phyloP scores from a whole-genome alignment of 2,888 invertebrate genomes.

The Lithophane leautieri region DNA sequence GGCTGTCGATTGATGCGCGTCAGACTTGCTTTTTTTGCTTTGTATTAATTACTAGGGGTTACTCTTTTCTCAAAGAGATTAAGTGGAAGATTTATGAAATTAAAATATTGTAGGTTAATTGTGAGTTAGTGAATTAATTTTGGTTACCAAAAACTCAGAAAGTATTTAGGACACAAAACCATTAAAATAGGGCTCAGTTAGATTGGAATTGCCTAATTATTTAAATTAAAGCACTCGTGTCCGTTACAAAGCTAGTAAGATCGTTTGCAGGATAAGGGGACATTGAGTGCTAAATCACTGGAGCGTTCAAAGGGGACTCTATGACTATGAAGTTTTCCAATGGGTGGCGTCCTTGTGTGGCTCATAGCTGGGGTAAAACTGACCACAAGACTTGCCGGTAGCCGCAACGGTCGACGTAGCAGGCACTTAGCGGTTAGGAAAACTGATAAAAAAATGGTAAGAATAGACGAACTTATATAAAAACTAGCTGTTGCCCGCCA shows the following conservation, averaged over 20 bases:
- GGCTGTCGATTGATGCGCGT: slow-evolving; percentile 80
- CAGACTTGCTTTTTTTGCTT: slow-evolving; percentile 33
- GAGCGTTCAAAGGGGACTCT: slow-evolving; percentile 74
- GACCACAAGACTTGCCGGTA: slow-evolving; percentile 51
- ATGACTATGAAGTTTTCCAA: slow-evolving; percentile 70
- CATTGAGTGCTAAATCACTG: slow-evolving; percentile 69
- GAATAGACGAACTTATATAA: background rate
- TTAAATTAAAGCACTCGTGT: slow-evolving; percentile 42
- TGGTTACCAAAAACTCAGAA: background rate
- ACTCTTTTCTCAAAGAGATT: slow-evolving; percentile 46
- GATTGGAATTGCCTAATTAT: background rate
- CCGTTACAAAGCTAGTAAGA: slow-evolving; percentile 62
- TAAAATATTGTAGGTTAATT: background rate
- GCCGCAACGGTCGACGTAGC: slow-evolving; percentile 42
- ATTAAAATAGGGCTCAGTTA: background rate
- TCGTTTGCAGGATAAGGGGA: slow-evolving; percentile 72
- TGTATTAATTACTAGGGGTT: slow-evolving; percentile 54
- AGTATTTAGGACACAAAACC: background rate
- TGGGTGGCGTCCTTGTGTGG: slow-evolving; percentile 67
- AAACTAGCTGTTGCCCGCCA: background rate
- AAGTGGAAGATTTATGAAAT: slow-evolving; percentile 33
- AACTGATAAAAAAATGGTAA: background rate
- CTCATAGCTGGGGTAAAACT: slow-evolving; percentile 33
- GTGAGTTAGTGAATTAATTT: background rate
- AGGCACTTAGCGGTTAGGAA: slow-evolving; percentile 13